Conservation (phyloP, 2,888 invertebrate genomes). For the Scaptomyza parva region DNA sequence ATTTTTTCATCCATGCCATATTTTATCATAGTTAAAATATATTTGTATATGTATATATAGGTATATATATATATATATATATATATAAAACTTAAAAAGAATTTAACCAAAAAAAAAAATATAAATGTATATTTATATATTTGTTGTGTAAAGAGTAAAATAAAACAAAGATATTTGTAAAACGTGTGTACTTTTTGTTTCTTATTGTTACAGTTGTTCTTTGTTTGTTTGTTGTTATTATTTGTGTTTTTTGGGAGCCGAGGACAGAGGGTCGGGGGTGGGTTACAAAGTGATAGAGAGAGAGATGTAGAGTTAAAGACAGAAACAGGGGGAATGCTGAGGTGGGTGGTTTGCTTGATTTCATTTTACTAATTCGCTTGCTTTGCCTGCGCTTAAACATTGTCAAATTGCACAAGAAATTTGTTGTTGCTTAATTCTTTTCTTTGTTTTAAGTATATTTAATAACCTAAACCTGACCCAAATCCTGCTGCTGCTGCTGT, state of each 20-base stretch:
- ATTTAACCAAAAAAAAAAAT: slow-evolving; percentile 69
- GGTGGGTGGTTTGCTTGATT: slow-evolving; percentile 61
- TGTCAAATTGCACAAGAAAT: slow-evolving; percentile 63
- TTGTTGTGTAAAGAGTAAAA: slow-evolving; percentile 37
- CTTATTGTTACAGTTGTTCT: slow-evolving; percentile 45
- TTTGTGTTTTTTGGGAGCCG: slow-evolving; percentile 5
- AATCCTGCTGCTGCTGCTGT: slow-evolving; percentile 43
- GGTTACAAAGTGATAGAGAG: slow-evolving; percentile 26
- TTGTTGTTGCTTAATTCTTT: slow-evolving; percentile 6
- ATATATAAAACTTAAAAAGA: slow-evolving; percentile 72
- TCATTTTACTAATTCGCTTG: slow-evolving; percentile 29
- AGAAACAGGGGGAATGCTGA: slow-evolving; percentile 56
- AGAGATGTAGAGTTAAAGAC: neutral
- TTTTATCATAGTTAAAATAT: slow-evolving; percentile 64
- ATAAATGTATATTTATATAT: slow-evolving; percentile 20
- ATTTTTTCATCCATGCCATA: slow-evolving; percentile 44
- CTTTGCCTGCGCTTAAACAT: slow-evolving; percentile 47
- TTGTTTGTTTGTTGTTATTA: slow-evolving; percentile 14
- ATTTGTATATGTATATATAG: slow-evolving; percentile 49
- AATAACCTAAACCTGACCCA: slow-evolving; percentile 40
- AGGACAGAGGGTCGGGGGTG: slow-evolving; percentile 24
- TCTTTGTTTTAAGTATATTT: neutral
- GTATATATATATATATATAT: slow-evolving; percentile 40
- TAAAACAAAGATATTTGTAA: slow-evolving; percentile 63
- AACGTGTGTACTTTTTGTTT: slow-evolving; percentile 71